These are phyloP conservation scores for Paramisgurnus dabryanus DNA, from an alignment of 2,113 vertebrate genomes.

Conservation along the genomic window DNA sequence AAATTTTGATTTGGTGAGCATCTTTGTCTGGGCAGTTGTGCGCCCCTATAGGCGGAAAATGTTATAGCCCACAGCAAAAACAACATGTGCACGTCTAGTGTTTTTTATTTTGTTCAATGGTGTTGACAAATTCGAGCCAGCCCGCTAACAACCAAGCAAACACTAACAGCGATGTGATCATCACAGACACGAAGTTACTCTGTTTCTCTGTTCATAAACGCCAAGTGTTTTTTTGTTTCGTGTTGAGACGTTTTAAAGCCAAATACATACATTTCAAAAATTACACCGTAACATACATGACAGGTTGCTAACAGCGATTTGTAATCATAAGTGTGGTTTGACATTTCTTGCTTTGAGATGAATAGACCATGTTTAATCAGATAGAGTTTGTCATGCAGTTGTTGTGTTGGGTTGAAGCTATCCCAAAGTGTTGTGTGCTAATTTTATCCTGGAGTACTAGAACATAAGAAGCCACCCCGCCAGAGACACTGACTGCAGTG, in stretches of 20 bases:
- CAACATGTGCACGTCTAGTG: background rate
- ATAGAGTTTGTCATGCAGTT: background rate
- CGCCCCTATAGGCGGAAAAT: background rate
- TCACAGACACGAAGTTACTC: background rate
- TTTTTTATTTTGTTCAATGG: background rate
- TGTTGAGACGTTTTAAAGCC: background rate
- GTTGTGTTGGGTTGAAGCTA: constrained; percentile 1
- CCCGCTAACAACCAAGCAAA: constrained; percentile 2
- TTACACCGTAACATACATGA: background rate
- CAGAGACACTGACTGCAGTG: background rate
- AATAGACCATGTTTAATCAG: background rate
- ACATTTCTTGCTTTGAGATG: background rate
- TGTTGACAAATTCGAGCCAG: constrained; percentile 30
- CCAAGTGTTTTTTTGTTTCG: background rate
- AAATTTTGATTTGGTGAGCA: background rate
- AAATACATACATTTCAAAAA: background rate
- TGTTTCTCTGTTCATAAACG: background rate
- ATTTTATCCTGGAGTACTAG: background rate
- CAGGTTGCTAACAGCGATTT: background rate
- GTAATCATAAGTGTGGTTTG: background rate
- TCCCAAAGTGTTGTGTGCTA: background rate
- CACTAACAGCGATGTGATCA: background rate
- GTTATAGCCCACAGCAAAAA: background rate
- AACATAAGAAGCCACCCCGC: background rate
- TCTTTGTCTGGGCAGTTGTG: background rate